Evolutionary conservation across 64 coral and sea anemone genomes (phyloP).

Genomic region (Astreopora myriophthalma): DNA sequence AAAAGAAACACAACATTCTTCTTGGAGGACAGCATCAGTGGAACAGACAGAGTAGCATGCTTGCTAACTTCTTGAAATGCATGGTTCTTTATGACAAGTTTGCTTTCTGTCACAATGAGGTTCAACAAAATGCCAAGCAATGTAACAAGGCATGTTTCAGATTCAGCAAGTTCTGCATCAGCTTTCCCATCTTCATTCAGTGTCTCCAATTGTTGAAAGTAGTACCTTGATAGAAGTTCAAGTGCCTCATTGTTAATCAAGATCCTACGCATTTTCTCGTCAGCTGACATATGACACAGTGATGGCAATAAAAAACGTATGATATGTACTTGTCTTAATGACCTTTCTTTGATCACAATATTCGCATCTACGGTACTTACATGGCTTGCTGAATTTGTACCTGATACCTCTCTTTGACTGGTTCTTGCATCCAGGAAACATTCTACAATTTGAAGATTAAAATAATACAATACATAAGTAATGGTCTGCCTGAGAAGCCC

Average conservation of each 20-base stretch:
- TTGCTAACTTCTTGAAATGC: conserved; percentile 37
- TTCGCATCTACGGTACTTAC: not conserved
- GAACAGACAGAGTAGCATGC: not conserved
- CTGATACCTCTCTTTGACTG: not conserved
- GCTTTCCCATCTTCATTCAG: conserved; percentile 6
- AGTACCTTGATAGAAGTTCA: conserved; percentile 61
- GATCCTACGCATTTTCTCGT: conserved; percentile 79
- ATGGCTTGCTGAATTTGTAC: not conserved
- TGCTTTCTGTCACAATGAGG: conserved; percentile 80
- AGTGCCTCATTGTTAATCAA: conserved; percentile 65
- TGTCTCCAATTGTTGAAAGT: conserved; percentile 61
- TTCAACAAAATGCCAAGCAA: conserved; percentile 85
- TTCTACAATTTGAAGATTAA: not conserved
- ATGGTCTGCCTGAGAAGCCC: too few species aligned
- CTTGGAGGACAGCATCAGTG: not conserved
- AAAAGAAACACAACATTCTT: conserved; percentile 47
- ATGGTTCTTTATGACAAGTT: conserved; percentile 35
- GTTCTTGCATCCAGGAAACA: not conserved
- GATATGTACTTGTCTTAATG: conserved; percentile 7
- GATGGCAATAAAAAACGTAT: conserved; percentile 78
- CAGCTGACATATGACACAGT: conserved; percentile 91
- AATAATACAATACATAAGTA: not conserved
- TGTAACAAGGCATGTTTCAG: conserved; percentile 59
- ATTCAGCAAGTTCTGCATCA: not conserved
- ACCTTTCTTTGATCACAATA: not conserved